Conservation (phyloP, 2,113 vertebrate species). For the Hippolais icterina region DNA sequence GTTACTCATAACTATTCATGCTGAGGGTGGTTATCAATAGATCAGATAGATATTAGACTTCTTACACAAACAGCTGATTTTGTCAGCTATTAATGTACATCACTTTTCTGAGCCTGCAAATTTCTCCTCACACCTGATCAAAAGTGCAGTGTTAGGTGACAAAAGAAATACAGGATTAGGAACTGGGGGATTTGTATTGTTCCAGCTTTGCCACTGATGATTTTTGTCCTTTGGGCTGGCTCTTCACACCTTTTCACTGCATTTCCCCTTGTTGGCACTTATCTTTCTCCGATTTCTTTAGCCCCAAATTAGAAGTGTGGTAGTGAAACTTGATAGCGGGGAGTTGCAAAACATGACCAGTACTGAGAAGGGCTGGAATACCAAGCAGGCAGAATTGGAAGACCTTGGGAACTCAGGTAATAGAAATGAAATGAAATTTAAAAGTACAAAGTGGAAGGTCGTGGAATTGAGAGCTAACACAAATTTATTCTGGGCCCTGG, state of each 20-base stretch:
- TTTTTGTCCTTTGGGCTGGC: background rate
- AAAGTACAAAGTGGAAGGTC: constrained; percentile 52
- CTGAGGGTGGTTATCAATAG: background rate
- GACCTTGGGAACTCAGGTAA: constrained; percentile 41
- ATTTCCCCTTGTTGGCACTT: background rate
- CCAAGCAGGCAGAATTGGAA: constrained; percentile 9
- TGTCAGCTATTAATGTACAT: background rate
- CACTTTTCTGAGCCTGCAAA: background rate
- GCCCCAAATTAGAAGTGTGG: background rate
- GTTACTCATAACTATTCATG: background rate
- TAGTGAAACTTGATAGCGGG: background rate
- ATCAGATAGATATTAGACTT: background rate
- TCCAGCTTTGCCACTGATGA: background rate
- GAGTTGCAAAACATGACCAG: background rate
- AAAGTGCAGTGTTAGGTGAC: background rate
- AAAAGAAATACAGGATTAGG: background rate
- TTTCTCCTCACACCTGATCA: background rate
- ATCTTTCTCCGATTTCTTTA: background rate
- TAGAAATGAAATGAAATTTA: constrained; percentile 61
- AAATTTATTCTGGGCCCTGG: constrained; percentile 41
- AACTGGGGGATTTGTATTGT: background rate
- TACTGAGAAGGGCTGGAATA: constrained; percentile 13
- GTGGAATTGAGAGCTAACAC: constrained; percentile 7
- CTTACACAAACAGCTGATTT: background rate
- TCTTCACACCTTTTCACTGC: background rate